phyloP scores from a whole-genome alignment of 1,140 invertebrate species.

The Drosophila nebulosa region DNA sequence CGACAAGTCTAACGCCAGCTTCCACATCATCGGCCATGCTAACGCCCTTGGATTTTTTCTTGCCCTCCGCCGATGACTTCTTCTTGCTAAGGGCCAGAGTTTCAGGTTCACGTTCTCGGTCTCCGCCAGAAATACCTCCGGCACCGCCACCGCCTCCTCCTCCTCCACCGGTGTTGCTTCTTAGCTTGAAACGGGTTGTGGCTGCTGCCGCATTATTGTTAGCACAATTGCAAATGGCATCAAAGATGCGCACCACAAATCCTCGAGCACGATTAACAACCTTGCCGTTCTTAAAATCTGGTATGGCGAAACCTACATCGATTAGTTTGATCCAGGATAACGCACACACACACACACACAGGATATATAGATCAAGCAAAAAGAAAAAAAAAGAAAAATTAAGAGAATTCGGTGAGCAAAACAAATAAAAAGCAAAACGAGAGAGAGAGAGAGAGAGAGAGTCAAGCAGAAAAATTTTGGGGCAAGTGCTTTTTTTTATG shows the following conservation, averaged over 20 bases:
- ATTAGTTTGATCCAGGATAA: slow-evolving; percentile 47
- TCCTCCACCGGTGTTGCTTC: slow-evolving; percentile 50
- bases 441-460: slow-evolving; percentile 32
- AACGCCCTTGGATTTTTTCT: slow-evolving; percentile 56
- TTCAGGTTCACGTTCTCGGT: slow-evolving; percentile 55
- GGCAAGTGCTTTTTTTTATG: background rate
- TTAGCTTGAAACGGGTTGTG: slow-evolving; percentile 69
- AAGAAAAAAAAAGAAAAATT: background rate
- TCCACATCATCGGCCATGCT: slow-evolving; percentile 67
- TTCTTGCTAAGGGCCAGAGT: slow-evolving; percentile 61
- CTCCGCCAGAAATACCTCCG: background rate
- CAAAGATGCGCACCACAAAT: slow-evolving; percentile 83
- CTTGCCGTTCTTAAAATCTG: slow-evolving; percentile 82
- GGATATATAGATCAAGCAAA: slow-evolving; percentile 33
- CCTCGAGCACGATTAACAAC: slow-evolving; percentile 83
- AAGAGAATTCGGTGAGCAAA: slow-evolving; percentile 37
- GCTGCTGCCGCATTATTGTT: slow-evolving; percentile 83
- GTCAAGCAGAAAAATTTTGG: background rate
- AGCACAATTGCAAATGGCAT: slow-evolving; percentile 84
- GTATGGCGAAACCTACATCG: slow-evolving; percentile 79
- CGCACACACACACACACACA: slow-evolving; percentile 24
- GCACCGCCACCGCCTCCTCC: slow-evolving; percentile 24
- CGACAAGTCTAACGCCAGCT: slow-evolving; percentile 60
- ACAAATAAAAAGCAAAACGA: slow-evolving; percentile 30
- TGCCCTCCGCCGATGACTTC: slow-evolving; percentile 56